A percentile compares a stretch with the other conserved stretches of the same genome.
These are phyloP conservation scores for Nothocercus nigrocapillus DNA, from an alignment of 2,113 vertebrate species.

Conservation along the genomic window DNA sequence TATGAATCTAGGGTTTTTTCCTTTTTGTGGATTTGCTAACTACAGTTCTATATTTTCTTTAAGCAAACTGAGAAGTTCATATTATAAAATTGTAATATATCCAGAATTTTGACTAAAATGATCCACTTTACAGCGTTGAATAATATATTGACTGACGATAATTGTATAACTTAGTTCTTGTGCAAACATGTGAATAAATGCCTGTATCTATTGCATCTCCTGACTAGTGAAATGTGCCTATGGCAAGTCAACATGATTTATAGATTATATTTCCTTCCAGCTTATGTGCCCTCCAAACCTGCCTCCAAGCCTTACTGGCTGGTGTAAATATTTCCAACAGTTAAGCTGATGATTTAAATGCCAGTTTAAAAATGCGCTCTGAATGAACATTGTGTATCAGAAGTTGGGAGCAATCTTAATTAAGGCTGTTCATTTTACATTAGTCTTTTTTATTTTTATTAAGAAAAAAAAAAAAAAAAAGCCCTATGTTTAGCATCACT, in stretches of 20 bases:
- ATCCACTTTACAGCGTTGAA: neutral
- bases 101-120: neutral
- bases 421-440: neutral
- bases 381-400: neutral
- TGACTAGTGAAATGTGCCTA: neutral
- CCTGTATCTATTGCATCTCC: neutral
- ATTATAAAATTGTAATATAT: neutral
- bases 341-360: conserved; percentile 1
- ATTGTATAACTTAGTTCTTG: neutral
- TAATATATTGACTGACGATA: neutral
- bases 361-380: neutral
- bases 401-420: neutral
- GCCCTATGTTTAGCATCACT: neutral
- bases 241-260: neutral
- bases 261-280: neutral
- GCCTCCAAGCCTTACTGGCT: neutral
- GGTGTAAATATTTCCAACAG: neutral
- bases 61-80: neutral
- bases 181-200: neutral
- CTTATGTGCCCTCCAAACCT: neutral
- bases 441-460: neutral
- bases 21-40: neutral
- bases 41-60: neutral
- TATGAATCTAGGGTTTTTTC: neutral
- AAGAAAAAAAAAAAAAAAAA: fast-evolving